phyloP scores from a whole-genome alignment of 2,888 invertebrate species.

The Drosophila sordidula region DNA sequence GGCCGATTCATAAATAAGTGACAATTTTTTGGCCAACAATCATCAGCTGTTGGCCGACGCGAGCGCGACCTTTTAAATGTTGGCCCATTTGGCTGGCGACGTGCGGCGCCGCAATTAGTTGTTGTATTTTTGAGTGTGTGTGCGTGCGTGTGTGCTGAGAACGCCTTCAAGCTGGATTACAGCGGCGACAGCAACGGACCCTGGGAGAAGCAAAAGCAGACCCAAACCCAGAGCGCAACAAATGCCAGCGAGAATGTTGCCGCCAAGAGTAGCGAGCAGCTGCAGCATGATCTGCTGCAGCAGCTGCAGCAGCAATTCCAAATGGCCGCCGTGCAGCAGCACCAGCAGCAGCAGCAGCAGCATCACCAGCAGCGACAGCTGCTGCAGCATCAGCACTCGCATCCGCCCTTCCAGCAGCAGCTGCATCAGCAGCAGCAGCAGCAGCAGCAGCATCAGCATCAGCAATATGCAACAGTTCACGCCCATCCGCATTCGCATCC shows the following conservation, averaged over 20 bases:
- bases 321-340: slow-evolving; percentile 69
- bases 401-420: slow-evolving; percentile 75
- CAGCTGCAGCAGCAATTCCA: slow-evolving; percentile 73
- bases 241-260: slow-evolving; percentile 35
- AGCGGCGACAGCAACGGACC: slow-evolving; percentile 80
- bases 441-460: slow-evolving; percentile 71
- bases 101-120: slow-evolving; percentile 47
- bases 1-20: slow-evolving; percentile 49
- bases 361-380: slow-evolving; percentile 64
- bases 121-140: not conserved
- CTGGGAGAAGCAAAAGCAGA: slow-evolving; percentile 82
- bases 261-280: slow-evolving; percentile 51
- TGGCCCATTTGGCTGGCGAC: slow-evolving; percentile 50
- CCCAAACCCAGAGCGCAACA: slow-evolving; percentile 25
- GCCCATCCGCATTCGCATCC: slow-evolving; percentile 43
- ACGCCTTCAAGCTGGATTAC: slow-evolving; percentile 80
- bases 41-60: slow-evolving; percentile 63
- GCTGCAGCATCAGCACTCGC: slow-evolving; percentile 78
- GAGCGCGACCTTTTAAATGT: slow-evolving; percentile 37
- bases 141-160: not conserved
- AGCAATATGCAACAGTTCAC: slow-evolving; percentile 38
- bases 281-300: slow-evolving; percentile 72
- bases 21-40: slow-evolving; percentile 38
- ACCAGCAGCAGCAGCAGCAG: slow-evolving; percentile 74
- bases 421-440: slow-evolving; percentile 56